Percentiles rank a stretch among this genome's conserved stretches.
Evolutionary conservation across 2,888 invertebrate species (phyloP).

Genomic region (Heliconius charithonia): DNA sequence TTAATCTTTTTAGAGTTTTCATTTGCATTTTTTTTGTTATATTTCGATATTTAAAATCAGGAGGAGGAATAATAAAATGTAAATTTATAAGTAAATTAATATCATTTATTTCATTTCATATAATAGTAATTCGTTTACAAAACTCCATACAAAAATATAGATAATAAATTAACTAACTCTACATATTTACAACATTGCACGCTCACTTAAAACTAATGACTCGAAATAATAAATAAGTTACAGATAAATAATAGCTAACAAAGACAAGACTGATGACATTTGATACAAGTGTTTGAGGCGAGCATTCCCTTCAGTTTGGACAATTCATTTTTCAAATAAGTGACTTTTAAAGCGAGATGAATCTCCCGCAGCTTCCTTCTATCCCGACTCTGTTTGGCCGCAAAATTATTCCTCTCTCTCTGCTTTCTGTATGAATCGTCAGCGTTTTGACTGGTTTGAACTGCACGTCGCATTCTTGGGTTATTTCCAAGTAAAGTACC

Average conservation of each 20-base stretch:
- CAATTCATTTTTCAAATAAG: conserved; percentile 84
- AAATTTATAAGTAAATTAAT: background rate
- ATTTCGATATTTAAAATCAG: background rate
- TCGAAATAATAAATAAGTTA: conserved; percentile 27
- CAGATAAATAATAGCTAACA: conserved; percentile 28
- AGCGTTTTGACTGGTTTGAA: conserved; percentile 69
- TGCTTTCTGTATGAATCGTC: conserved; percentile 95
- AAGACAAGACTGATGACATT: conserved; percentile 41
- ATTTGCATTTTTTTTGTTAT: no score
- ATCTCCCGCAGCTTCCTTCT: conserved; percentile 95
- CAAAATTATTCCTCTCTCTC: conserved; percentile 95
- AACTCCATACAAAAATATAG: conserved; percentile 19
- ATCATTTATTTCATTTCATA: conserved; percentile 13
- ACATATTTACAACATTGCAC: conserved; percentile 47
- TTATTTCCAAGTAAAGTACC: conserved; percentile 84
- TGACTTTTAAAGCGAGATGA: conserved; percentile 94
- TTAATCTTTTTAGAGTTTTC: no score
- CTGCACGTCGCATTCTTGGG: conserved; percentile 88
- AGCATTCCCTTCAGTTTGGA: conserved; percentile 58
- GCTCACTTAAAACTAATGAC: conserved; percentile 26
- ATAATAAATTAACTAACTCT: conserved; percentile 38
- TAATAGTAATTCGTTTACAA: background rate
- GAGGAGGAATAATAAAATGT: background rate
- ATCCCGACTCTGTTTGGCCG: conserved; percentile 97
- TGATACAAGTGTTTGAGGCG: conserved; percentile 49